Conservation (phyloP, 2,888 invertebrate genomes). For the Spisula solida region DNA sequence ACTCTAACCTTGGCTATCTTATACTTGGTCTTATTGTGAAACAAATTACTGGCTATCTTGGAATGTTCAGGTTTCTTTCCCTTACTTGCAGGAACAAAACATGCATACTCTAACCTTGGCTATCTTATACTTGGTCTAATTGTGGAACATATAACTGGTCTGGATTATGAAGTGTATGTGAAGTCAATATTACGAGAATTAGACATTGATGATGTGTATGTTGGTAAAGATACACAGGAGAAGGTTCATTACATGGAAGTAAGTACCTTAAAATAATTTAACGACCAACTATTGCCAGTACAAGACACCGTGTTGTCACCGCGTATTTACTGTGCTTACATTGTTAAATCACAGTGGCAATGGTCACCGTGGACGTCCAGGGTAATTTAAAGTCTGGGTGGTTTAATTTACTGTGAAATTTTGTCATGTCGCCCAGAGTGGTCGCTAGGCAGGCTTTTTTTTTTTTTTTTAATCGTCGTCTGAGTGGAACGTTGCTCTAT, state of each 20-base stretch:
- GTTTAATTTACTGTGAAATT: no score
- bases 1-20: conserved; percentile 85
- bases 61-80: no score
- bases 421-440: no score
- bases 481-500: no score
- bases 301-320: no score
- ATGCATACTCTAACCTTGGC: conserved; percentile 85
- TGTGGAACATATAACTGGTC: conserved; percentile 78
- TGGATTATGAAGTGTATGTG: conserved; percentile 78
- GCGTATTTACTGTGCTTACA: no score
- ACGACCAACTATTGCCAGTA: no score
- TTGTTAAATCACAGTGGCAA: no score
- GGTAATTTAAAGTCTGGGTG: no score
- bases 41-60: conserved; percentile 65
- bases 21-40: conserved; percentile 84
- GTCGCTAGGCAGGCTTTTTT: no score
- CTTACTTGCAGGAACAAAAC: conserved; percentile 79
- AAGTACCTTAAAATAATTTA: background rate
- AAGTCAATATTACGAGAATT: conserved; percentile 67
- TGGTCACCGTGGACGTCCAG: no score
- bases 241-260: conserved; percentile 77
- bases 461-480: no score
- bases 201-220: conserved; percentile 74
- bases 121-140: conserved; percentile 84
- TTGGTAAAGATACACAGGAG: conserved; percentile 72